A percentile compares a stretch with the other conserved stretches of the same genome.
Evolutionary conservation across 2,888 invertebrate species (phyloP).

Genomic region (Eudasyphora cyanicolor): DNA sequence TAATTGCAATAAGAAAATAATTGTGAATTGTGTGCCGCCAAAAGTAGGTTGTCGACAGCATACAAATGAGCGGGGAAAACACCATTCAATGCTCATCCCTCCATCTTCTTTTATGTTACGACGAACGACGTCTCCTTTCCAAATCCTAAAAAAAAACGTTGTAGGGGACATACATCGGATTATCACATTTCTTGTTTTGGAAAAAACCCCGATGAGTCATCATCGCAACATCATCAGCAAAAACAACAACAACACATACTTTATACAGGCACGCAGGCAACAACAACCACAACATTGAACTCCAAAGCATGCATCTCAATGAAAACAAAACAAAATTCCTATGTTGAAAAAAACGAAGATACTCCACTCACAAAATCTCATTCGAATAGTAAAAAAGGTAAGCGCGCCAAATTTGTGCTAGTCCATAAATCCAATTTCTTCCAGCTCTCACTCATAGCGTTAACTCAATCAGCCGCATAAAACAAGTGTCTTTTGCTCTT

Average conservation of each 20-base stretch:
- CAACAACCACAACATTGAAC: slow-evolving; percentile 64
- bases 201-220: slow-evolving; percentile 79
- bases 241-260: slow-evolving; percentile 64
- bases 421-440: slow-evolving; percentile 7
- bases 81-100: not conserved
- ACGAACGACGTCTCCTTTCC: too few relatives aligned
- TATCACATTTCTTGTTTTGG: slow-evolving; percentile 67
- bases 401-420: slow-evolving; percentile 73
- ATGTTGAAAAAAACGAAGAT: too few relatives aligned
- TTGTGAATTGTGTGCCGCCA: slow-evolving; percentile 6
- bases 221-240: slow-evolving; percentile 70
- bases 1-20: slow-evolving; percentile 17
- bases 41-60: slow-evolving; percentile 26
- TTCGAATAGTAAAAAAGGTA: slow-evolving; percentile 66
- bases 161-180: slow-evolving; percentile 57
- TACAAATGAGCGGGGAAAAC: slow-evolving; percentile 47
- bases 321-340: slow-evolving; percentile 69
- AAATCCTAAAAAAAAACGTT: slow-evolving; percentile 41
- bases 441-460: not conserved
- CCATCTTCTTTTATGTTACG: not conserved
- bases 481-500: slow-evolving; percentile 23
- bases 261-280: slow-evolving; percentile 50
- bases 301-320: slow-evolving; percentile 54
- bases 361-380: slow-evolving; percentile 36
- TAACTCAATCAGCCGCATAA: not conserved